These are phyloP conservation scores for Rhinogobius similis DNA, from an alignment of 2,113 vertebrate species.

Conservation along the genomic window DNA sequence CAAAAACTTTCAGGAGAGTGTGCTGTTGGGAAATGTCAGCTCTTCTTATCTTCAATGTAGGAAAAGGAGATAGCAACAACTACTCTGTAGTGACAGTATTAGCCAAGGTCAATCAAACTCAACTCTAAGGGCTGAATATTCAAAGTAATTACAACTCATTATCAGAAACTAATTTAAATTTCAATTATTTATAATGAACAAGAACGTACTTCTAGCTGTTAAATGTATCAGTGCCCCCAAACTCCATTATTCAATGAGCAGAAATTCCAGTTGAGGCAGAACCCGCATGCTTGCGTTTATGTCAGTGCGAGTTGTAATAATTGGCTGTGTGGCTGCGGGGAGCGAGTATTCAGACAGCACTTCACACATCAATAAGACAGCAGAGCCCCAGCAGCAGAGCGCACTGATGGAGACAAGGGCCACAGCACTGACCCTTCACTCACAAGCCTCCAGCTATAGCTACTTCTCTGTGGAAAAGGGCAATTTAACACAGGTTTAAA, in stretches of 20 bases:
- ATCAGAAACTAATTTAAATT: constrained; percentile 25
- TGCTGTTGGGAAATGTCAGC: constrained; percentile 29
- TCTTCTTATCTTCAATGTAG: constrained; percentile 10
- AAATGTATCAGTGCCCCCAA: constrained; percentile 45
- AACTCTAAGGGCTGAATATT: neutral
- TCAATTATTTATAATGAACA: constrained; percentile 44
- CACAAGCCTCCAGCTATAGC: neutral
- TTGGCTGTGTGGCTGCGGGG: constrained; percentile 32
- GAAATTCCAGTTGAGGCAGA: constrained; percentile 32
- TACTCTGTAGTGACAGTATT: neutral
- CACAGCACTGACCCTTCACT: constrained; percentile 40
- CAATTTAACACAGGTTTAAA: neutral
- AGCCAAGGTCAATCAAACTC: constrained; percentile 1
- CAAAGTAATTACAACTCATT: neutral
- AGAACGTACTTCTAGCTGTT: constrained; percentile 28
- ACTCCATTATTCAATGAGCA: constrained; percentile 11
- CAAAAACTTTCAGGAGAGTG: constrained; percentile 21
- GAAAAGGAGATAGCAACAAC: constrained; percentile 4
- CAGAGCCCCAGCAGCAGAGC: constrained; percentile 30
- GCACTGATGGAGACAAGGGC: constrained; percentile 39
- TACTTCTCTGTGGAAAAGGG: constrained; percentile 6
- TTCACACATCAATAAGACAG: constrained; percentile 62
- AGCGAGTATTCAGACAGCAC: constrained; percentile 33
- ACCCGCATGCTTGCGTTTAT: constrained; percentile 36
- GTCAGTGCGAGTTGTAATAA: constrained; percentile 25